Conservation (phyloP, 2,888 invertebrate genomes). For the Drosophila mettleri region DNA sequence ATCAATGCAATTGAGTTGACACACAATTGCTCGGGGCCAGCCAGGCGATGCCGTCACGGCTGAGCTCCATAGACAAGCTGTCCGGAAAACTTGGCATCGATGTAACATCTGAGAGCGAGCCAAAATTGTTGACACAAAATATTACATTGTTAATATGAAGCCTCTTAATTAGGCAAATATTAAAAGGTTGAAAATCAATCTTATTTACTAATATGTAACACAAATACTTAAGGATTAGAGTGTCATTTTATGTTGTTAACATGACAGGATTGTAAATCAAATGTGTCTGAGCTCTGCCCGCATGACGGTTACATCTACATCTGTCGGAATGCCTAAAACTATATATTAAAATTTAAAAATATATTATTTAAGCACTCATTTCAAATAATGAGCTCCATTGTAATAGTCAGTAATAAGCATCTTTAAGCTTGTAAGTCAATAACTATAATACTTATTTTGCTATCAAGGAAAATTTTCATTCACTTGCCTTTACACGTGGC, state of each 20-base stretch:
- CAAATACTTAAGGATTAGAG: not conserved
- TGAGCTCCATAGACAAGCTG: not conserved
- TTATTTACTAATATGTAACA: not conserved
- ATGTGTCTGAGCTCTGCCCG: not conserved
- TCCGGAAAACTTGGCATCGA: not conserved
- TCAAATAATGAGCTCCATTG: not conserved
- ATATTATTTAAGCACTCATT: not conserved
- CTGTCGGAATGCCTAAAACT: not conserved
- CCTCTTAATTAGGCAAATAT: not conserved
- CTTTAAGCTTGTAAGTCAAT: not conserved
- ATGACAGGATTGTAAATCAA: not conserved
- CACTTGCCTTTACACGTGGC: slow-evolving; percentile 4
- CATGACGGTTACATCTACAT: not conserved
- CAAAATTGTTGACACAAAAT: too few relatives aligned
- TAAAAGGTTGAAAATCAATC: not conserved
- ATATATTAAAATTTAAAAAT: not conserved
- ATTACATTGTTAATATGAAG: too few relatives aligned
- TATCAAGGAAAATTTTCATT: not conserved
- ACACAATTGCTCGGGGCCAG: slow-evolving; percentile 33
- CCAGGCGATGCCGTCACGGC: slow-evolving; percentile 28
- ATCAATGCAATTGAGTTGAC: slow-evolving; percentile 28
- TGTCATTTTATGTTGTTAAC: too few relatives aligned
- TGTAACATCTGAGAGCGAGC: too few relatives aligned
- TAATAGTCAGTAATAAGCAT: not conserved
- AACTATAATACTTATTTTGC: not conserved